Conservation (phyloP, 2,113 vertebrate genomes). For the Silurus glanis region DNA sequence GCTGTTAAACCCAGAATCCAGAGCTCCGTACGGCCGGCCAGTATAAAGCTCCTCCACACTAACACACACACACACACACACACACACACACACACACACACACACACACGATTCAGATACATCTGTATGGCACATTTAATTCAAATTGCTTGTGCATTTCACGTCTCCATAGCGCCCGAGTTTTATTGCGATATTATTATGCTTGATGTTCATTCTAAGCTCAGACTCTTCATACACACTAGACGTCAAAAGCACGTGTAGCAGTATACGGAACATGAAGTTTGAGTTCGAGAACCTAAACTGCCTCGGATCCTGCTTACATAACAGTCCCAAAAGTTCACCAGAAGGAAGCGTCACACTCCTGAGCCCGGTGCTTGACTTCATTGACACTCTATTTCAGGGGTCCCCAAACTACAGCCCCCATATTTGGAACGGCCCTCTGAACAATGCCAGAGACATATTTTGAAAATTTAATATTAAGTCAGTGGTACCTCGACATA, state of each 20-base stretch:
- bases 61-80: conserved; percentile 40
- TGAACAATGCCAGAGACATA: too few species aligned
- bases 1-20: conserved; percentile 97
- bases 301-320: too few species aligned
- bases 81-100: not conserved
- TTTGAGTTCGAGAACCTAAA: too few species aligned
- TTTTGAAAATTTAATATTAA: too few species aligned
- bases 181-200: not conserved
- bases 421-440: too few species aligned
- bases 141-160: not conserved
- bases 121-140: not conserved
- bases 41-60: conserved; percentile 87
- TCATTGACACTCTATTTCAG: too few species aligned
- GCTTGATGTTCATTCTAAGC: not conserved
- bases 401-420: too few species aligned
- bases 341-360: not conserved
- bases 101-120: not conserved
- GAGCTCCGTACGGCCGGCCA: conserved; percentile 83
- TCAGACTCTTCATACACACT: not conserved
- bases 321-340: not conserved
- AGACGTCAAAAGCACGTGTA: not conserved
- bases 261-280: not conserved
- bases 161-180: too few species aligned
- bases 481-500: too few species aligned
- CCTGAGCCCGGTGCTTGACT: too few species aligned